A percentile compares a stretch with the other conserved stretches of the same genome.
Conservation (phyloP, 2,888 invertebrate genomes). For the Chalcis sispes region DNA sequence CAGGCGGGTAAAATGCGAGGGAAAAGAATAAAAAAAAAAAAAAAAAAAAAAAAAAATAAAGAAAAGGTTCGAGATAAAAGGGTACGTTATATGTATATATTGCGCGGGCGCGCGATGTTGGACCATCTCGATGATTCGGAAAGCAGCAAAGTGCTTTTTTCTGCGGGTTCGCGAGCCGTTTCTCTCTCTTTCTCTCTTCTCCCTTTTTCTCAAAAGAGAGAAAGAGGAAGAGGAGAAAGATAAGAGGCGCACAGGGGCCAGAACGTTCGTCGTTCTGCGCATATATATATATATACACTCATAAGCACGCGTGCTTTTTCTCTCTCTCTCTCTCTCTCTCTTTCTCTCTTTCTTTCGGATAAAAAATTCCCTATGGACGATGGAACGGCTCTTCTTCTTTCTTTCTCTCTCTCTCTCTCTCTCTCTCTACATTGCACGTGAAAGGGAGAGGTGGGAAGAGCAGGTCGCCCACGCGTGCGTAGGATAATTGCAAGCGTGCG, state of each 20-base stretch:
- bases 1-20: too few relatives aligned
- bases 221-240: neutral
- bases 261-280: too few relatives aligned
- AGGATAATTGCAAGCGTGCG: constrained; percentile 75
- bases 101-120: too few relatives aligned
- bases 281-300: neutral
- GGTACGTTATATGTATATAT: too few relatives aligned
- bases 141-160: neutral
- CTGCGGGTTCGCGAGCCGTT: neutral
- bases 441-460: constrained; percentile 69
- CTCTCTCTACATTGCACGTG: neutral
- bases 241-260: constrained; percentile 11
- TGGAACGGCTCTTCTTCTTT: neutral
- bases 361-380: neutral
- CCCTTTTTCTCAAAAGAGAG: too few relatives aligned
- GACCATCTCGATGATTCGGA: too few relatives aligned
- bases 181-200: too few relatives aligned
- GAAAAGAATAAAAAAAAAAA: too few relatives aligned
- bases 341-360: neutral
- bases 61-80: too few relatives aligned
- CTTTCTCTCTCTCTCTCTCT: constrained; percentile 6
- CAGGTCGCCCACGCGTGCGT: constrained; percentile 73
- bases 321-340: constrained; percentile 16
- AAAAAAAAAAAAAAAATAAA: too few relatives aligned
- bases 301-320: constrained; percentile 14